These are phyloP conservation scores for Drosophila saltans DNA, from an alignment of 1,140 invertebrate genomes.

Conservation along the genomic window DNA sequence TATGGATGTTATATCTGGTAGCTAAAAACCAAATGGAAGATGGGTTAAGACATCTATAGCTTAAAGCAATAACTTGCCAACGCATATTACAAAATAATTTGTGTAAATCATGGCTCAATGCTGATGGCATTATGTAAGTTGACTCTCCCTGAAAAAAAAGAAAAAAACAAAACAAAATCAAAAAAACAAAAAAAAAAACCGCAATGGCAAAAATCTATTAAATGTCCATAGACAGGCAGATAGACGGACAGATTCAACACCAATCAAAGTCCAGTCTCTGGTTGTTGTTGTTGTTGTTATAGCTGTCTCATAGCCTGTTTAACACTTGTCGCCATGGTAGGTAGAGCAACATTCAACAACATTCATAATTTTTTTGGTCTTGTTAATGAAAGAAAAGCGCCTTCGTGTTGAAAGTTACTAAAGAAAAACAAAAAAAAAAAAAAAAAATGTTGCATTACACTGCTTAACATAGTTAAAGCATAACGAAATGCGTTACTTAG, in stretches of 20 bases:
- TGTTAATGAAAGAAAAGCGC: conserved; percentile 62
- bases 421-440: conserved; percentile 10
- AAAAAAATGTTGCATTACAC: conserved; percentile 25
- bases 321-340: conserved; percentile 60
- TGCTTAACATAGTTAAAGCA: conserved; percentile 8
- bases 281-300: conserved; percentile 5
- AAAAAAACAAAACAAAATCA: neutral
- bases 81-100: conserved; percentile 77
- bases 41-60: conserved; percentile 46
- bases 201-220: conserved; percentile 3
- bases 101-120: conserved; percentile 67
- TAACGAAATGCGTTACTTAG: too few species aligned
- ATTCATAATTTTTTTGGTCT: conserved; percentile 64
- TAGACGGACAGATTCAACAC: neutral
- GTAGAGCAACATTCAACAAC: conserved; percentile 43
- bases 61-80: conserved; percentile 63
- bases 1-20: neutral
- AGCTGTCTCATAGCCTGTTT: conserved; percentile 31
- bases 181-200: neutral
- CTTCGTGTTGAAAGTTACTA: conserved; percentile 7
- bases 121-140: conserved; percentile 63
- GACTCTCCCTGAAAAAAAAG: conserved; percentile 1
- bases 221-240: conserved; percentile 1
- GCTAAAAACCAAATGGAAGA: conserved; percentile 1
- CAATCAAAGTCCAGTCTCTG: conserved; percentile 40